Conservation (phyloP, 2,888 invertebrate species). For the Carpatolechia fugitivella region DNA sequence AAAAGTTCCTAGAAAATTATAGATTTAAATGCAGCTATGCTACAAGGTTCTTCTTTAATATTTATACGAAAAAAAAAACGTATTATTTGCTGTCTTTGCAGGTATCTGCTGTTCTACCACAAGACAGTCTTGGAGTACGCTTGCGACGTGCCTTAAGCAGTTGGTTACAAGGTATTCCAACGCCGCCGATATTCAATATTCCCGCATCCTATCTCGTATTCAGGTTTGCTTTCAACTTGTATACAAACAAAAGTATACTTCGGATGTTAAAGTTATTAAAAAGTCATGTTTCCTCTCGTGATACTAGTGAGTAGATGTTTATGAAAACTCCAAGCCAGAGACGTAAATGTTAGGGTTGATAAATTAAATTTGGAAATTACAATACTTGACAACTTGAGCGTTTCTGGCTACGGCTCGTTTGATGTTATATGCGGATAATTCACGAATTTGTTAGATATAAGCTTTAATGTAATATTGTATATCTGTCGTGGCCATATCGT, state of each 20-base stretch:
- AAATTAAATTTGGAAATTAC: background rate
- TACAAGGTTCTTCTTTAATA: too few species aligned
- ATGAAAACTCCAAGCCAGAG: conserved; percentile 29
- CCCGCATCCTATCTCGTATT: conserved; percentile 3
- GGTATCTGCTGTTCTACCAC: conserved; percentile 97
- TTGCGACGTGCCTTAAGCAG: conserved; percentile 38
- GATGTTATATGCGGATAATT: conserved; percentile 52
- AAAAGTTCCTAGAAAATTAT: too few species aligned
- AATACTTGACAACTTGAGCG: background rate
- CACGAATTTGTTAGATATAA: conserved; percentile 68
- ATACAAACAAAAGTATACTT: conserved; percentile 24
- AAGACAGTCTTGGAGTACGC: conserved; percentile 95
- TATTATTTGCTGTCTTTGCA: conserved; percentile 65
- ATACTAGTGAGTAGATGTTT: conserved; percentile 66
- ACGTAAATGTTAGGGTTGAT: background rate
- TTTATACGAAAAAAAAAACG: background rate
- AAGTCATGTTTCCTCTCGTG: conserved; percentile 63
- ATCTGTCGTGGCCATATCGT: background rate
- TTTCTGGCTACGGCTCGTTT: conserved; percentile 31
- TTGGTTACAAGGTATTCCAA: background rate
- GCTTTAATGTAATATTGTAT: conserved; percentile 50
- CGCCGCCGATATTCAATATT: conserved; percentile 21
- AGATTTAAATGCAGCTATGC: too few species aligned
- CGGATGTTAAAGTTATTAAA: conserved; percentile 25
- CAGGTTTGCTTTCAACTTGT: conserved; percentile 23